Evolutionary conservation across 2,797 vertebrate genomes (phyloP).

Genomic region (Astyanax mexicanus): DNA sequence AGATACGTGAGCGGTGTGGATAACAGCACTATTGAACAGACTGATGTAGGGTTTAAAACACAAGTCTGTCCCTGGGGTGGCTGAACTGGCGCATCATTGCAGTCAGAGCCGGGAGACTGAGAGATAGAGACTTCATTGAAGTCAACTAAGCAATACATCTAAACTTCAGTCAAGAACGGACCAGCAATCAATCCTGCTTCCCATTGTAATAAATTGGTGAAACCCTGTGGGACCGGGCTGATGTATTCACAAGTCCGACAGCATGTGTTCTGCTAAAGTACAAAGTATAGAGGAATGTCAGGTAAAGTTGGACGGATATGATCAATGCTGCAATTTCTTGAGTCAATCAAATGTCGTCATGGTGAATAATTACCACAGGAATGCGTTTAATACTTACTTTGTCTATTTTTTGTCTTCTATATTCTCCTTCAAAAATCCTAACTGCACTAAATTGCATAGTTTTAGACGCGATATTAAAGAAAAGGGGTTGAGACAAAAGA

Average conservation of each 20-base stretch:
- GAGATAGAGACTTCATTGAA: neutral
- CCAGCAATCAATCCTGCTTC: neutral
- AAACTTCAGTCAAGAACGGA: neutral
- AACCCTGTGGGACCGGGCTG: neutral
- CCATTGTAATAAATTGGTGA: neutral
- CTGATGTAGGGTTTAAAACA: constrained; percentile 5
- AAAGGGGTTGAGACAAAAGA: no score
- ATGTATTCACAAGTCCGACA: neutral
- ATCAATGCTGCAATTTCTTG: no score
- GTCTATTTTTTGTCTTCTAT: no score
- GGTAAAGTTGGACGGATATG: no score
- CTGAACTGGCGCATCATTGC: neutral
- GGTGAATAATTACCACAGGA: no score
- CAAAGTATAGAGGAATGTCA: no score
- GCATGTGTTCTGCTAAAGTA: no score
- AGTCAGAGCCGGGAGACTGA: neutral
- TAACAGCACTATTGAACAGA: neutral
- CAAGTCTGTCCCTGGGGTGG: neutral
- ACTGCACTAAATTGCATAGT: no score
- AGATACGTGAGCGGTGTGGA: constrained; percentile 5
- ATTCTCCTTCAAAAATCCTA: no score
- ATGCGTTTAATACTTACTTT: no score
- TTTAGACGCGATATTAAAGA: no score
- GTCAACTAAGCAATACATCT: neutral
- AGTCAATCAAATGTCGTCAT: no score